Evolutionary conservation across 2,113 vertebrate genomes (phyloP).

Genomic region (Heptranchias perlo): DNA sequence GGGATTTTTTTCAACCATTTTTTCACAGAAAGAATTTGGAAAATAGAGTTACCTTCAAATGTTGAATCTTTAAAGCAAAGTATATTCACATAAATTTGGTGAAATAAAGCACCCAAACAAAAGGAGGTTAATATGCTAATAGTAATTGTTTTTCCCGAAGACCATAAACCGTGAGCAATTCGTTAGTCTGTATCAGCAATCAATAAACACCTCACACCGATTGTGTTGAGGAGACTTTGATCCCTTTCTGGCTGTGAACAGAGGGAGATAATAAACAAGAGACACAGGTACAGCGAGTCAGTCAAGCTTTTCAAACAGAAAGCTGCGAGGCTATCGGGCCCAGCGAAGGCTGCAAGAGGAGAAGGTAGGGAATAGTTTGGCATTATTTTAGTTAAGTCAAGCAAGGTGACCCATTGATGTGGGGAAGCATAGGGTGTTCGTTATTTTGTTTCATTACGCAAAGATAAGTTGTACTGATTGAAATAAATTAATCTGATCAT

Average conservation of each 20-base stretch:
- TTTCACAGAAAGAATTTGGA: neutral
- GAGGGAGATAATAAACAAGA: neutral
- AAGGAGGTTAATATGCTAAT: neutral
- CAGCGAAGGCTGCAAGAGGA: neutral
- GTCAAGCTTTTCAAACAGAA: neutral
- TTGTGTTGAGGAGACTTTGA: neutral
- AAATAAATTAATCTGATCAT: neutral
- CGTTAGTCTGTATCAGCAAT: neutral
- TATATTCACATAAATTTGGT: no score
- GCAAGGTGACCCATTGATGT: neutral
- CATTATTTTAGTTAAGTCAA: neutral
- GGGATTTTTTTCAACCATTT: neutral
- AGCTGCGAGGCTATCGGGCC: neutral
- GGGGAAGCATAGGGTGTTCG: neutral
- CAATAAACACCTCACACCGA: neutral
- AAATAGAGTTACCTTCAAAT: neutral
- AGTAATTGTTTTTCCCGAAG: neutral
- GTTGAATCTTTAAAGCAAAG: neutral
- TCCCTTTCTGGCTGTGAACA: neutral
- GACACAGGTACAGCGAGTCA: neutral
- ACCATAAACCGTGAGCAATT: neutral
- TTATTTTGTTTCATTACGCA: neutral
- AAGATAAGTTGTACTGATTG: neutral
- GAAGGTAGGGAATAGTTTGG: neutral
- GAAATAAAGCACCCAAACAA: no score